These are phyloP conservation scores for Epinephelus malabaricus DNA, from an alignment of 2,797 vertebrate species.

Conservation along the genomic window DNA sequence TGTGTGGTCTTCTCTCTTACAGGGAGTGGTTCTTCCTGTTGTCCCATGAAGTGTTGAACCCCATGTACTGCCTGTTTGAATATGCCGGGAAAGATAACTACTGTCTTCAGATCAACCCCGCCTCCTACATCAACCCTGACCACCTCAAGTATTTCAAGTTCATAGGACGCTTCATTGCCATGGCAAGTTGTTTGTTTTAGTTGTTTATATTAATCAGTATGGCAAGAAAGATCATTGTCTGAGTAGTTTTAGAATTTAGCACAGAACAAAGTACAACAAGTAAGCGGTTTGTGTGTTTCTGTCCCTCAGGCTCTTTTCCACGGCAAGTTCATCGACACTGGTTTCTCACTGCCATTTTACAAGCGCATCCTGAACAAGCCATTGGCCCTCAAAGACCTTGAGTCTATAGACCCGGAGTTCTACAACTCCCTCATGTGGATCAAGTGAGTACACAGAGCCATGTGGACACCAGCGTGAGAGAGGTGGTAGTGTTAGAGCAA, in stretches of 20 bases:
- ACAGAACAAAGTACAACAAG: background rate
- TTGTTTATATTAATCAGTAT: background rate
- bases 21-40: conserved; percentile 99
- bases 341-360: conserved; percentile 98
- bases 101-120: conserved; percentile 98
- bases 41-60: conserved; percentile 98
- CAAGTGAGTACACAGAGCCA: conserved; percentile 88
- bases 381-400: conserved; percentile 95
- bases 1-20: conserved; percentile 34
- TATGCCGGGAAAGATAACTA: conserved; percentile 99
- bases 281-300: background rate
- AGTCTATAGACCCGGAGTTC: conserved; percentile 98
- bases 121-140: conserved; percentile 98
- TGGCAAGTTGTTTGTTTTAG: conserved; percentile 80
- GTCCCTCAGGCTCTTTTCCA: conserved; percentile 94
- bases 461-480: background rate
- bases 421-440: conserved; percentile 99
- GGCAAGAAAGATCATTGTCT: background rate
- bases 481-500: background rate
- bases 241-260: background rate
- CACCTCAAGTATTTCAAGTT: conserved; percentile 99
- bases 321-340: conserved; percentile 98
- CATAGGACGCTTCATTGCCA: conserved; percentile 98
- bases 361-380: conserved; percentile 98
- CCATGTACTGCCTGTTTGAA: conserved; percentile 99